Evolutionary conservation across 1,140 invertebrate species (phyloP).

Genomic region (Prorops nasuta): DNA sequence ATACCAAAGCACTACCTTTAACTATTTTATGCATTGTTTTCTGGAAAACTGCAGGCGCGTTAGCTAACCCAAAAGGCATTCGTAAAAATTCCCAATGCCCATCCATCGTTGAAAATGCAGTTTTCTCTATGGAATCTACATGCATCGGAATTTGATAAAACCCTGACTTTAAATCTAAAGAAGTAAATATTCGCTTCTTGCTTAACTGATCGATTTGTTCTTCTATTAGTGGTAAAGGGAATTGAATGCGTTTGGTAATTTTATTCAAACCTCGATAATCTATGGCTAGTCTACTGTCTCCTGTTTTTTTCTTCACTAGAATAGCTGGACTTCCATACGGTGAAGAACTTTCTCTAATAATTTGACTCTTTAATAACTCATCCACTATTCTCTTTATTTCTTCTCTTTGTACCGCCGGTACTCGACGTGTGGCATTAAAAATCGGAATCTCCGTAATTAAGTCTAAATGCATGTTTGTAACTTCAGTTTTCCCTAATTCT

Average conservation of each 20-base stretch:
- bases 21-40: constrained; percentile 11
- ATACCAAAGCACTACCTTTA: constrained; percentile 7
- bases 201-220: constrained; percentile 28
- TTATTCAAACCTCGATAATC: constrained; percentile 53
- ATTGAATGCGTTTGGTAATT: constrained; percentile 25
- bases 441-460: neutral
- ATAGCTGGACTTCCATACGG: constrained; percentile 34
- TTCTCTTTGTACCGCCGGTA: neutral
- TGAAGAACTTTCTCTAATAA: constrained; percentile 27
- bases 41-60: constrained; percentile 48
- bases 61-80: constrained; percentile 54
- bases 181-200: constrained; percentile 20
- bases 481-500: constrained; percentile 1
- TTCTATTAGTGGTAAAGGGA: constrained; percentile 31
- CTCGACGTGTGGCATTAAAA: neutral
- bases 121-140: constrained; percentile 9
- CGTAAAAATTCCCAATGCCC: constrained; percentile 36
- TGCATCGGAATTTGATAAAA: constrained; percentile 9
- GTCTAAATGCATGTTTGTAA: constrained; percentile 5
- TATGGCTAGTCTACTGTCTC: constrained; percentile 30
- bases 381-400: constrained; percentile 1
- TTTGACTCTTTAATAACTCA: constrained; percentile 17
- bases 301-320: constrained; percentile 36
- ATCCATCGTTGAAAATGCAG: constrained; percentile 23
- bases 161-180: constrained; percentile 17